Evolutionary conservation across 92 coral and sea anemone species (phyloP).

Genomic region (Parazoanthus swiftii): DNA sequence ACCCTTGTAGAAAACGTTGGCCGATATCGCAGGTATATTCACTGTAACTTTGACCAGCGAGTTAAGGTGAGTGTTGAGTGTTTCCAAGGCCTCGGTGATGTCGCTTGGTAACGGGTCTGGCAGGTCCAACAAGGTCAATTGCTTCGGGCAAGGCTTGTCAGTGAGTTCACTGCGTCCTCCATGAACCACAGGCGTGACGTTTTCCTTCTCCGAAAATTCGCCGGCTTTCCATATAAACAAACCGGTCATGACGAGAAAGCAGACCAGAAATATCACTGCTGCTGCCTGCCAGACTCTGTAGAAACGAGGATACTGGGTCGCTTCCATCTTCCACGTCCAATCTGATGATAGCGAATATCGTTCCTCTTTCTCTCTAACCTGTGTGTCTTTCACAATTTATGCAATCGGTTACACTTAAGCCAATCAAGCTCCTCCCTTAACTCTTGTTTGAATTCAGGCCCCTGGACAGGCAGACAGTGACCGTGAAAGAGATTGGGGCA

Average conservation of each 20-base stretch:
- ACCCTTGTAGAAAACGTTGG: constrained; percentile 57
- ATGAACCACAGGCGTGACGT: not conserved
- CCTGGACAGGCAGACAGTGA: no score
- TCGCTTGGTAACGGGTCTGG: constrained; percentile 53
- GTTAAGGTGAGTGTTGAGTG: constrained; percentile 36
- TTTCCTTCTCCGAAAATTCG: not conserved
- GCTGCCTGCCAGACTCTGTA: constrained; percentile 14
- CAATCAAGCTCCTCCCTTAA: no score
- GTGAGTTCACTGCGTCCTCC: not conserved
- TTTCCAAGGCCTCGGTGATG: constrained; percentile 34
- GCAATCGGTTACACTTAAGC: no score
- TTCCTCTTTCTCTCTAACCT: no score
- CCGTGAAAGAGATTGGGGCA: no score
- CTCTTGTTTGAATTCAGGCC: no score
- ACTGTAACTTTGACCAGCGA: constrained; percentile 39
- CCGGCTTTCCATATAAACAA: not conserved
- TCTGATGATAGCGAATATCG: no score
- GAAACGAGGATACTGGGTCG: not conserved
- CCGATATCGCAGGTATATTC: constrained; percentile 70
- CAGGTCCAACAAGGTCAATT: constrained; percentile 47
- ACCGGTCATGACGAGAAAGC: not conserved
- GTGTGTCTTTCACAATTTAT: no score
- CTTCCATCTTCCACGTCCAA: not conserved
- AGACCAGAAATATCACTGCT: not conserved
- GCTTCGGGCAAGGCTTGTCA: constrained; percentile 50